A percentile compares a stretch with the other conserved stretches of the same genome.
Evolutionary conservation across 2,797 vertebrate species (phyloP).

Genomic region (Saguinus oedipus): DNA sequence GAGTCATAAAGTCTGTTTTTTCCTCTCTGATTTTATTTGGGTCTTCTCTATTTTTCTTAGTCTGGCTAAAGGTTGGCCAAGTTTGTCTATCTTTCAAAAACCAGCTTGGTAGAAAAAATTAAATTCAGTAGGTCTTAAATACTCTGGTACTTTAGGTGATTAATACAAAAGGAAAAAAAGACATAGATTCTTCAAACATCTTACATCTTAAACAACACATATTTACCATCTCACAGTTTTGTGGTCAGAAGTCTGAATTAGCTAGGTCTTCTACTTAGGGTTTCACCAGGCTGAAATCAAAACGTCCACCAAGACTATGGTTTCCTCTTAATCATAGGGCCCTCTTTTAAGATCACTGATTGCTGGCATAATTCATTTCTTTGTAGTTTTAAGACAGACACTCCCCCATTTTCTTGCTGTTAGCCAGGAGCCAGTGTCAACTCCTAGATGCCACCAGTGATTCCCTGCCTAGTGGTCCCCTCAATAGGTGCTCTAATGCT

Average conservation of each 20-base stretch:
- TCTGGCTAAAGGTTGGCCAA: no score
- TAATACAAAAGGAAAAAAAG: constrained; percentile 6
- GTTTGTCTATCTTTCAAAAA: no score
- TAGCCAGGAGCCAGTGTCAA: not conserved
- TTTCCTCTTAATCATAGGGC: not conserved
- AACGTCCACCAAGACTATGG: not conserved
- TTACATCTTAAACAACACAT: not conserved
- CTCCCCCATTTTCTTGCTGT: not conserved
- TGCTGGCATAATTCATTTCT: not conserved
- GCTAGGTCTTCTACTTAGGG: not conserved
- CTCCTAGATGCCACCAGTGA: not conserved
- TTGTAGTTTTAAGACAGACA: not conserved
- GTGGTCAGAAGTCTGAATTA: not conserved
- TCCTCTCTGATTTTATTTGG: no score
- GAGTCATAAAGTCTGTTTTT: no score
- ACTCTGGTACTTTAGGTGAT: not conserved
- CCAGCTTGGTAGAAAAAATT: not conserved
- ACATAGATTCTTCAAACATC: not conserved
- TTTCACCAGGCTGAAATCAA: constrained; percentile 3
- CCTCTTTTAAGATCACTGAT: not conserved
- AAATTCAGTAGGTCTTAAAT: constrained; percentile 22
- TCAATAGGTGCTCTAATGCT: not conserved
- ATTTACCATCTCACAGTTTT: constrained; percentile 10
- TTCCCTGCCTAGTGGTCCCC: not conserved
- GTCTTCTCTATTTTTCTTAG: no score